Evolutionary conservation across 2,888 invertebrate species (phyloP).

Genomic region (Melitaea athalia): DNA sequence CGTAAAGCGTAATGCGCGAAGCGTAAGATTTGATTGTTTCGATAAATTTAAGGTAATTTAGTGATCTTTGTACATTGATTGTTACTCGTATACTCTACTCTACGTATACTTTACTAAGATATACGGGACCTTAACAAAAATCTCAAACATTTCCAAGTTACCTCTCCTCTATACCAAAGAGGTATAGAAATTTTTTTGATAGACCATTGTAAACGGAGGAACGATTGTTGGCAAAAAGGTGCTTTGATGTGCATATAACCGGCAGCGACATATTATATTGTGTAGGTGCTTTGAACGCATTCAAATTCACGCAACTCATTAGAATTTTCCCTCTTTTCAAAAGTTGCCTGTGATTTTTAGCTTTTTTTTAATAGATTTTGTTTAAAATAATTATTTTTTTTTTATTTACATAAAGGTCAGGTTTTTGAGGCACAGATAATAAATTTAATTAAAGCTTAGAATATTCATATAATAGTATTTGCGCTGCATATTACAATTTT

Average conservation of each 20-base stretch:
- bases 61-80: no score
- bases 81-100: no score
- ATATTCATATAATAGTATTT: no score
- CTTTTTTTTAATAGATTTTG: no score
- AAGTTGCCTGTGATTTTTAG: neutral
- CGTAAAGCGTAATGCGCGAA: no score
- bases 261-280: neutral
- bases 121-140: neutral
- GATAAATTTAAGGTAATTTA: no score
- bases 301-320: constrained; percentile 23
- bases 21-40: no score
- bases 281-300: constrained; percentile 5
- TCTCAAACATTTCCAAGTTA: neutral
- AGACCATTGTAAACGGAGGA: constrained; percentile 7
- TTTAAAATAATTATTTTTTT: neutral
- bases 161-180: no score
- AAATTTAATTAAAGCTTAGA: no score
- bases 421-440: no score
- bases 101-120: no score
- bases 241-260: constrained; percentile 28
- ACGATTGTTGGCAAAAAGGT: constrained; percentile 17
- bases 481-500: no score
- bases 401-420: neutral
- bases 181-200: constrained; percentile 13
- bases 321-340: constrained; percentile 15